phyloP scores from a whole-genome alignment of 2,113 vertebrate species.

The Polypterus senegalus region DNA sequence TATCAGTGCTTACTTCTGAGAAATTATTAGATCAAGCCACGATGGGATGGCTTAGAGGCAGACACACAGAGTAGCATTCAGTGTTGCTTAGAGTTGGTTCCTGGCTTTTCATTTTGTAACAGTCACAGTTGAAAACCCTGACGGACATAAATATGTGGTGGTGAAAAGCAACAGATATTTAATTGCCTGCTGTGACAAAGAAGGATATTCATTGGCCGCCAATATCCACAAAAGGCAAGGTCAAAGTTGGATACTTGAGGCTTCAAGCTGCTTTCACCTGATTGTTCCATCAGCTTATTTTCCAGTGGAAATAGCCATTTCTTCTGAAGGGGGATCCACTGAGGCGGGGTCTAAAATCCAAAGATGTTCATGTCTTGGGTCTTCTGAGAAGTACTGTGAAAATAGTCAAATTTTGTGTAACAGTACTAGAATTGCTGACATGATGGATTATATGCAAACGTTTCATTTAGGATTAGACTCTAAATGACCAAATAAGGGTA shows the following conservation, averaged over 20 bases:
- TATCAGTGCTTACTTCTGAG: slow-evolving; percentile 7
- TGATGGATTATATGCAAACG: slow-evolving; percentile 6
- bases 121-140: slow-evolving; percentile 17
- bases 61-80: slow-evolving; percentile 10
- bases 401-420: slow-evolving; percentile 10
- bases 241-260: slow-evolving; percentile 5
- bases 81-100: slow-evolving; percentile 16
- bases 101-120: slow-evolving; percentile 15
- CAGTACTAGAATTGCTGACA: slow-evolving; percentile 10
- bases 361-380: slow-evolving; percentile 2
- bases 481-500: neutral
- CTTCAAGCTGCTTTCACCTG: slow-evolving; percentile 14
- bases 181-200: slow-evolving; percentile 9
- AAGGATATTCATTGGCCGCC: slow-evolving; percentile 11
- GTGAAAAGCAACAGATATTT: slow-evolving; percentile 14
- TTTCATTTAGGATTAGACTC: slow-evolving; percentile 8
- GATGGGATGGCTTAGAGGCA: slow-evolving; percentile 13
- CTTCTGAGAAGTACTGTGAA: slow-evolving; percentile 6
- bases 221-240: slow-evolving; percentile 14
- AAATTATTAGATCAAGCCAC: slow-evolving; percentile 14
- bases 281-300: slow-evolving; percentile 12
- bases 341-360: slow-evolving; percentile 12
- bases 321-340: slow-evolving; percentile 10
- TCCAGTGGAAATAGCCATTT: slow-evolving; percentile 13
- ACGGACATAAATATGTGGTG: slow-evolving; percentile 14